Evolutionary conservation across 2,888 invertebrate genomes (phyloP).

Genomic region (Lasioglossum pauxillum): DNA sequence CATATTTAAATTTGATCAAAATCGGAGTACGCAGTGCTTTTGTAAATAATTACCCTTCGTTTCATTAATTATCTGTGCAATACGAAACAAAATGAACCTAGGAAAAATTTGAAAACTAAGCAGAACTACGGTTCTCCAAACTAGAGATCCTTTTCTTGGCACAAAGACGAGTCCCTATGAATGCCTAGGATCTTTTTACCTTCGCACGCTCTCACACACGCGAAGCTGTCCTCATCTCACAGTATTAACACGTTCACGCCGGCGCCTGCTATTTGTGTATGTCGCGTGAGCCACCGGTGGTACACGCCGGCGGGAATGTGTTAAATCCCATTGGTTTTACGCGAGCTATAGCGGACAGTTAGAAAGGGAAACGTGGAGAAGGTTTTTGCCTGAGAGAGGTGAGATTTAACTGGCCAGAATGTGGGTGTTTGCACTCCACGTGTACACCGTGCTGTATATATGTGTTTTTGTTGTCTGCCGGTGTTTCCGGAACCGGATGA

Average conservation of each 20-base stretch:
- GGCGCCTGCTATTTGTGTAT: no score
- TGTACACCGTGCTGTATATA: slow-evolving; percentile 22
- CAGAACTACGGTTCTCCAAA: background rate
- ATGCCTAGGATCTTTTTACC: background rate
- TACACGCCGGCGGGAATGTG: no score
- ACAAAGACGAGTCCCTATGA: background rate
- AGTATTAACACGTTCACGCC: no score
- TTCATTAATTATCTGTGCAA: background rate
- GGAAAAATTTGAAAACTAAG: background rate
- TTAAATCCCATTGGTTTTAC: background rate
- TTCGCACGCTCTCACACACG: background rate
- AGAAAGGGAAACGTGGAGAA: background rate
- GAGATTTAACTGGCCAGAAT: background rate
- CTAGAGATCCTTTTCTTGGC: background rate
- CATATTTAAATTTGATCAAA: no score
- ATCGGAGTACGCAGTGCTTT: no score
- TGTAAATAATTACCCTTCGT: no score
- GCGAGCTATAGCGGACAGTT: background rate
- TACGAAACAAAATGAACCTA: background rate
- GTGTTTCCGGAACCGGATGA: slow-evolving; percentile 23
- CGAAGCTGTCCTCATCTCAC: background rate
- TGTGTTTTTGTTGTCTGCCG: background rate
- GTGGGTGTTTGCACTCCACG: background rate
- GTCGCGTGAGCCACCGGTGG: no score
- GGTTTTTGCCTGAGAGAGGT: background rate